Base-by-base conservation (phyloP, 2,888 invertebrate species). In the Hofmannophila pseudospretella region DNA sequence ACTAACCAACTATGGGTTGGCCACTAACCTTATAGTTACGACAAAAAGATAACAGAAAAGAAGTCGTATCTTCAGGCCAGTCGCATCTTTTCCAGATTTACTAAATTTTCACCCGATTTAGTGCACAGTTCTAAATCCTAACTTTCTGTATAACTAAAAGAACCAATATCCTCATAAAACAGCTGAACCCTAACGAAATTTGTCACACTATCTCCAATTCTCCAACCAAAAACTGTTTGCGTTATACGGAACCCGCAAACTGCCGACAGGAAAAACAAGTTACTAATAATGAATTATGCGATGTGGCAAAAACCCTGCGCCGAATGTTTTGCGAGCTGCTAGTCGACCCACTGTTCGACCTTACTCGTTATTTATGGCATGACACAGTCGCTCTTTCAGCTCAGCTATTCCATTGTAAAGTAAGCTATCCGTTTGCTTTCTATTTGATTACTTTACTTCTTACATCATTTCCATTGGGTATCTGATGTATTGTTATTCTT, bases 231-330 rank as follows among this genome's bases (percentile, higher is more conserved):
- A 36, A 40, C 39, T 40, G 33, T 41, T 41, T 41, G 26, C 34
- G 31, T 30, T 39, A 19, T 16, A 10, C 19, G 16, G 16, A 19
- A 37, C 27, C 44, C 45, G 12, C 44, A 44, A 45, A 42, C 45
- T 39, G 46, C 33, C 44, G 49, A 46, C 49, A 48, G 51, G 49
- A 52, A 54, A 55, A 56, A 56, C 55, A 56, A 52, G 47, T 50
- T 49, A 40, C 44, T 49, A 52, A 54, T 56, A 56, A 54, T 56
- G 50, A 55, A 45, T 53, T 52, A 54, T 53, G 51, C 39, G 44
- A 26, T 29, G 37, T 34, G 36, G 35, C 36, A 41, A 36, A 33
- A 33, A 38, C 38, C 8, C 26, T 32, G 7, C 20, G 28, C 39
- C 25, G 25, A 16, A 39, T 39, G 41, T 44, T 43, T 38, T 38